Evolutionary conservation across 92 coral and sea anemone genomes (phyloP).

Genomic region (Paramuricea clavata): DNA sequence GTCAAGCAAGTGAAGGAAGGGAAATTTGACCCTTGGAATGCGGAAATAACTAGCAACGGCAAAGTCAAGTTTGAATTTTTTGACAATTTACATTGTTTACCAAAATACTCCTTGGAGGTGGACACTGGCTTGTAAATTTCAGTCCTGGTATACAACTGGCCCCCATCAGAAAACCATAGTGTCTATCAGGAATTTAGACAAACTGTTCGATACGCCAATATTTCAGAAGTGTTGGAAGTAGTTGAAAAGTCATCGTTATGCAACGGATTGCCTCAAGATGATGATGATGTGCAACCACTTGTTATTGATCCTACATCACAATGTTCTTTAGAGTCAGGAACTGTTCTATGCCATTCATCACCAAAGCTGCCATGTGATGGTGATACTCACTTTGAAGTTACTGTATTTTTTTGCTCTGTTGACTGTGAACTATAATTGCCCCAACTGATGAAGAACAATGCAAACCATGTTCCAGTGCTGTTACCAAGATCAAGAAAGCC

Average conservation of each 20-base stretch:
- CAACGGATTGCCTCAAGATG: constrained; percentile 18
- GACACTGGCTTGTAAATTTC: background rate
- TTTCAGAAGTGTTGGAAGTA: background rate
- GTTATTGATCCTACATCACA: constrained; percentile 1
- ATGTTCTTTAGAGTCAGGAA: background rate
- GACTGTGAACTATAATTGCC: constrained; percentile 14
- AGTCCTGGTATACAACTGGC: constrained; percentile 17
- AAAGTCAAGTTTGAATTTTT: background rate
- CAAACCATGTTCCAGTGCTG: constrained; percentile 23
- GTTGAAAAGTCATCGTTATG: background rate
- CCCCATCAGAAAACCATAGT: constrained; percentile 1
- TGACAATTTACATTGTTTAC: constrained; percentile 21
- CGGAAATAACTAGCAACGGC: background rate
- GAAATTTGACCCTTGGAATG: constrained; percentile 21
- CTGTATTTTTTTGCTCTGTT: constrained; percentile 5
- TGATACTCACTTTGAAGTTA: constrained; percentile 6
- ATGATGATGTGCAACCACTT: constrained; percentile 15
- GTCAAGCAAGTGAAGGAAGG: constrained; percentile 2
- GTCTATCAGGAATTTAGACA: background rate
- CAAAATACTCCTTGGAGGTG: constrained; percentile 25
- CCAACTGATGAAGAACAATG: constrained; percentile 5
- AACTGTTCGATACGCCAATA: background rate
- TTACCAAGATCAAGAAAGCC: background rate
- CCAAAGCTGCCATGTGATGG: background rate
- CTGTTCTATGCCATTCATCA: constrained; percentile 12